These are phyloP conservation scores for Myanophis thanlyinensis DNA, from an alignment of 2,113 vertebrate genomes.

Conservation along the genomic window DNA sequence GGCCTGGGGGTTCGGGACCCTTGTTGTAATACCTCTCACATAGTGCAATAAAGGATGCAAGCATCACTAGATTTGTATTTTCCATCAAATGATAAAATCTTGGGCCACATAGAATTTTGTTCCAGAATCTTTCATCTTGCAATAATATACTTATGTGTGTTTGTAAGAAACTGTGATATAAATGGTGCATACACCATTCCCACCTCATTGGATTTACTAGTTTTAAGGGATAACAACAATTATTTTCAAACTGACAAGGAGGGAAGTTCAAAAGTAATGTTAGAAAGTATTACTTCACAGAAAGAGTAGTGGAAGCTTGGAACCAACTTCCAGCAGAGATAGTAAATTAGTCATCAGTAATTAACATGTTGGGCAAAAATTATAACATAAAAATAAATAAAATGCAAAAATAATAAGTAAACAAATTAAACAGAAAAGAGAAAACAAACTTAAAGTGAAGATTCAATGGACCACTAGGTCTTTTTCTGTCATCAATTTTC, in stretches of 20 bases:
- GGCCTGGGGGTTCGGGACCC: too few species aligned
- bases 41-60: neutral
- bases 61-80: neutral
- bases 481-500: neutral
- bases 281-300: neutral
- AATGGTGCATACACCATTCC: neutral
- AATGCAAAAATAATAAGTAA: neutral
- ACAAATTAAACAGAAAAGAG: neutral
- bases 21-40: neutral
- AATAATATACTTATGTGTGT: neutral
- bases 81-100: neutral
- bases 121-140: neutral
- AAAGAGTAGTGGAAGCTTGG: neutral
- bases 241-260: neutral
- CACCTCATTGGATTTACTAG: neutral
- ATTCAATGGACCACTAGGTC: neutral
- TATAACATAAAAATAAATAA: neutral
- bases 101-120: neutral
- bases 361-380: neutral
- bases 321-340: neutral
- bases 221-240: neutral
- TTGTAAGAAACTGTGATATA: neutral
- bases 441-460: neutral
- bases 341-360: neutral
- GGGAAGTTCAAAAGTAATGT: neutral